Percentiles rank a stretch among this genome's conserved stretches.
Evolutionary conservation across 1,140 invertebrate species (phyloP).

Genomic region (Orchesella cincta): DNA sequence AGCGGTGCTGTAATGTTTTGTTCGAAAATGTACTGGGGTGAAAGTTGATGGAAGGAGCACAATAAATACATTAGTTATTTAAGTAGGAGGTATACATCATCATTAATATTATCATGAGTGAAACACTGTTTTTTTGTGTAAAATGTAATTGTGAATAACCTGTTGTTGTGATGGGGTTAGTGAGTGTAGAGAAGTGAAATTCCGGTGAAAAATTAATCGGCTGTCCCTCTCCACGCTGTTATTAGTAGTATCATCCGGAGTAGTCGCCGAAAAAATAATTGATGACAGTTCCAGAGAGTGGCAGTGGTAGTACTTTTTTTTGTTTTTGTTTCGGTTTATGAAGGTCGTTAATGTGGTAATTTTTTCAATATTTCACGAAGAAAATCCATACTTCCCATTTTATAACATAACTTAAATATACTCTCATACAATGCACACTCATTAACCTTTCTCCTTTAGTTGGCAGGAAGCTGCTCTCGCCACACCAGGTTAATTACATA

Average conservation of each 20-base stretch:
- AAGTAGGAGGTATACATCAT: too few species aligned
- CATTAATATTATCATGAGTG: conserved; percentile 15
- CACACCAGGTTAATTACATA: too few species aligned
- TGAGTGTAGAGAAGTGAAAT: conserved; percentile 43
- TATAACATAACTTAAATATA: neutral
- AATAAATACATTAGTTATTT: too few species aligned
- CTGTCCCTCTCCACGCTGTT: conserved; percentile 30
- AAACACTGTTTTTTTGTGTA: conserved; percentile 13
- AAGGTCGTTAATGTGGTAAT: neutral
- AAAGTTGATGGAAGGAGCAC: too few species aligned
- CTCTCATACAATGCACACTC: too few species aligned
- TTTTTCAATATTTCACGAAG: neutral
- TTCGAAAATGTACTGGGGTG: too few species aligned
- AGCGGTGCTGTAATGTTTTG: too few species aligned
- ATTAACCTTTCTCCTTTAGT: too few species aligned
- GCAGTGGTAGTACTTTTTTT: neutral
- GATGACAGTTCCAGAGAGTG: conserved; percentile 6
- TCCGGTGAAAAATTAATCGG: conserved; percentile 42
- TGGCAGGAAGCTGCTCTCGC: too few species aligned
- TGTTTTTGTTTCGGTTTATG: neutral
- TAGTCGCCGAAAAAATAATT: neutral
- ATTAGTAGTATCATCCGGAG: conserved; percentile 13
- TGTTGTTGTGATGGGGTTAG: conserved; percentile 43
- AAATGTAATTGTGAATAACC: conserved; percentile 45
- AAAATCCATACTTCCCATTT: neutral